Conservation (phyloP, 2,888 invertebrate species). For the Heteropelma amictum region DNA sequence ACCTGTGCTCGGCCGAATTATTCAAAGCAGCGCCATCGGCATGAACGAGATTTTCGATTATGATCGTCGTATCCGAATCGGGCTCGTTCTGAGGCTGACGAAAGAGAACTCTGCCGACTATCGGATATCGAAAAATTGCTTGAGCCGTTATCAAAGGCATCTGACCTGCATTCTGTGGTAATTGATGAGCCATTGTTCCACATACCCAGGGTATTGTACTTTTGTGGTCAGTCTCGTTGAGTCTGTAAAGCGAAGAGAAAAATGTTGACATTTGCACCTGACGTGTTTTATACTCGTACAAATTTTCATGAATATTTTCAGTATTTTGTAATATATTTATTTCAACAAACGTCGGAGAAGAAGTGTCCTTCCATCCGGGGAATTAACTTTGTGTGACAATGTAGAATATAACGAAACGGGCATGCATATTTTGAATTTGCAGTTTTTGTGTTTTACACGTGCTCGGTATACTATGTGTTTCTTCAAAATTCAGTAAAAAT, state of each 20-base stretch:
- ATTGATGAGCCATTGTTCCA: conserved; percentile 83
- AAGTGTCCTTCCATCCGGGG: too few species aligned
- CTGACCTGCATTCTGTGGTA: conserved; percentile 83
- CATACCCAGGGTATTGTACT: conserved; percentile 82
- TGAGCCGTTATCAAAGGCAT: conserved; percentile 88
- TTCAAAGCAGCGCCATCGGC: conserved; percentile 90
- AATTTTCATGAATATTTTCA: not conserved
- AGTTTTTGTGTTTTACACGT: too few species aligned
- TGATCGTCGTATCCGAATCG: conserved; percentile 90
- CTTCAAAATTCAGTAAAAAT: too few species aligned
- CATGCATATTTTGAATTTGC: too few species aligned
- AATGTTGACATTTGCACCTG: not conserved
- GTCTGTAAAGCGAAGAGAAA: conserved; percentile 69
- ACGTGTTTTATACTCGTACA: conserved; percentile 67
- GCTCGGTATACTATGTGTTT: too few species aligned
- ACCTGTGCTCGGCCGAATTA: conserved; percentile 84
- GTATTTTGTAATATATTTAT: too few species aligned
- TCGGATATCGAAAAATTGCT: conserved; percentile 90
- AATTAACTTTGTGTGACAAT: too few species aligned
- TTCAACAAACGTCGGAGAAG: too few species aligned
- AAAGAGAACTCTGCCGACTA: conserved; percentile 91
- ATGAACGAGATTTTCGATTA: conserved; percentile 91
- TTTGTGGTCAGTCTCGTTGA: conserved; percentile 78
- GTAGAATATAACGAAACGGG: too few species aligned
- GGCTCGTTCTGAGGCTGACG: conserved; percentile 89